Evolutionary conservation across 92 coral and sea anemone species (phyloP).

Genomic region (Siderastrea radians): DNA sequence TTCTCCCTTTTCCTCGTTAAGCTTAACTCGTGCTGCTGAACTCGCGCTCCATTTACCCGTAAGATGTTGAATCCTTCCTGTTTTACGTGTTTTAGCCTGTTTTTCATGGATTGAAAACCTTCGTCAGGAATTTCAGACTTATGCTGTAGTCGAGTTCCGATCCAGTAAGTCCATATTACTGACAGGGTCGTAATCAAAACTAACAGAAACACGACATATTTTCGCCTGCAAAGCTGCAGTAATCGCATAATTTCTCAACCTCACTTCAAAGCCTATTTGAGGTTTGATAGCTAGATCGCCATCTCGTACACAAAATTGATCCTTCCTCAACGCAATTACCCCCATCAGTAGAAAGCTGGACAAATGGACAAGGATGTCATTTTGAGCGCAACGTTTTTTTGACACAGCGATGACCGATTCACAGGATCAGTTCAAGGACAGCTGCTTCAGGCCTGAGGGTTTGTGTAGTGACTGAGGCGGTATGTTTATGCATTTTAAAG

Average conservation of each 20-base stretch:
- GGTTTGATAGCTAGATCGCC: not conserved
- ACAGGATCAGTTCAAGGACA: not conserved
- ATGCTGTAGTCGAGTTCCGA: constrained; percentile 11
- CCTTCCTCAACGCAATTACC: not conserved
- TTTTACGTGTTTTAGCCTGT: not conserved
- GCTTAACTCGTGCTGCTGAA: not conserved
- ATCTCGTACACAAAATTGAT: constrained; percentile 6
- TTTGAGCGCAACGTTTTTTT: not conserved
- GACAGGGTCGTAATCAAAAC: constrained; percentile 5
- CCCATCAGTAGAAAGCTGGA: constrained; percentile 6
- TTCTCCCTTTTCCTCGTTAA: not conserved
- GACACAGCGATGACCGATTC: too few species aligned
- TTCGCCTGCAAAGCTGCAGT: constrained; percentile 23
- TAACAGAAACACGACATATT: constrained; percentile 9
- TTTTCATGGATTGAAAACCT: not conserved
- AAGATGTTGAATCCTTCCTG: not conserved
- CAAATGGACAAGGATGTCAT: not conserved
- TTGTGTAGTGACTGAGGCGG: not conserved
- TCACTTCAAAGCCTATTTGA: constrained; percentile 3
- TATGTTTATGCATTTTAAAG: not conserved
- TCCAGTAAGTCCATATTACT: constrained; percentile 27
- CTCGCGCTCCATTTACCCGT: not conserved
- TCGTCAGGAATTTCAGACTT: not conserved
- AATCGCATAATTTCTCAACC: constrained; percentile 29
- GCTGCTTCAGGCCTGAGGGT: not conserved